Percentiles rank a stretch among this genome's conserved stretches.
Conservation (phyloP, 2,888 invertebrate genomes). For the Polietes domitor region DNA sequence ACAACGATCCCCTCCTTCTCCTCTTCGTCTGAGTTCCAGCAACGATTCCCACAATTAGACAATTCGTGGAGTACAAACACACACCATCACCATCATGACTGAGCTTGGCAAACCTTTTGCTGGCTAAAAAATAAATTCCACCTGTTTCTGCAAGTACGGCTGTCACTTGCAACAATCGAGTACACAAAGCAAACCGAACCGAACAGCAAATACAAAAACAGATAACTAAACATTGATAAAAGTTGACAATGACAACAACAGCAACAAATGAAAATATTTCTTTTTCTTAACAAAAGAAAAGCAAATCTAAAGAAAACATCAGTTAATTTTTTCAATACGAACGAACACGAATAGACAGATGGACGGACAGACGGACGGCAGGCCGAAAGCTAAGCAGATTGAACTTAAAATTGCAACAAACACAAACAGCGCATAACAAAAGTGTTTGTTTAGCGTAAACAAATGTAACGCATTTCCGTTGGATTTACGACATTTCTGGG, state of each 20-base stretch:
- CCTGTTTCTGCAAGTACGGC: constrained; percentile 59
- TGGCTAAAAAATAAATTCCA: constrained; percentile 54
- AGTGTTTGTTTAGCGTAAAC: constrained; percentile 60
- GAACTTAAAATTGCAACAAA: constrained; percentile 36
- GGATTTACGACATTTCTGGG: constrained; percentile 44
- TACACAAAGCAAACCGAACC: neutral
- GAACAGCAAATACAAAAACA: constrained; percentile 32
- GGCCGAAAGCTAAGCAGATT: constrained; percentile 5
- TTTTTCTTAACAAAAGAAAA: constrained; percentile 31
- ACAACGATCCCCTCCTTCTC: neutral
- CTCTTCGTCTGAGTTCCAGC: neutral
- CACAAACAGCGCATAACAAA: constrained; percentile 43
- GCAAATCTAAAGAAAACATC: constrained; percentile 18
- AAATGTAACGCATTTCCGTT: constrained; percentile 67
- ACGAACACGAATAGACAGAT: neutral
- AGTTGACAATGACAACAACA: constrained; percentile 39
- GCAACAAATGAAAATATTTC: constrained; percentile 34
- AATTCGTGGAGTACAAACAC: neutral
- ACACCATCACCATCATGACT: neutral
- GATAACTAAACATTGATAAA: constrained; percentile 63
- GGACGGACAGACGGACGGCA: neutral
- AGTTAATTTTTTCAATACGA: neutral
- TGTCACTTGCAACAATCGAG: constrained; percentile 50
- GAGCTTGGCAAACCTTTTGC: neutral
- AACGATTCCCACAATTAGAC: constrained; percentile 26